These are phyloP conservation scores for Tretioscincus oriximinensis DNA, from an alignment of 2,113 vertebrate species.

Conservation along the genomic window DNA sequence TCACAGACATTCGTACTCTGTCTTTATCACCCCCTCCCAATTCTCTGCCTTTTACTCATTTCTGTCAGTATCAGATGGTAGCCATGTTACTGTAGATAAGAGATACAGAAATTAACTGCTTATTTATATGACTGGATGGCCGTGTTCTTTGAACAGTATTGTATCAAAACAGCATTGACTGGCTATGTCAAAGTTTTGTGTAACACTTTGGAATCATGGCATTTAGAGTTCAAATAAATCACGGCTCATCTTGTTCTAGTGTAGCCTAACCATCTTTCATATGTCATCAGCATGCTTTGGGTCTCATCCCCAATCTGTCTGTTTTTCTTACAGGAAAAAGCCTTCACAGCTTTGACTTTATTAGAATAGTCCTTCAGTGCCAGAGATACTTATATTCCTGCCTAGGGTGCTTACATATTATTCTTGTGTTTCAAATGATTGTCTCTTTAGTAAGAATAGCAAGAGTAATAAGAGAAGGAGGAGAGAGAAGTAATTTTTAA, in stretches of 20 bases:
- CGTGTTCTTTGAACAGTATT: not conserved
- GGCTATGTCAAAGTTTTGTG: not conserved
- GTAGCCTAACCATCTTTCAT: not conserved
- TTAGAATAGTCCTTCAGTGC: too few species aligned
- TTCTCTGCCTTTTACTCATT: not conserved
- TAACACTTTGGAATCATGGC: not conserved
- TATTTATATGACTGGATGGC: not conserved
- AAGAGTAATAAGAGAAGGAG: too few species aligned
- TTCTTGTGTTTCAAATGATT: too few species aligned
- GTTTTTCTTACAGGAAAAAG: not conserved
- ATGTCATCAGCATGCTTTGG: not conserved
- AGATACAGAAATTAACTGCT: not conserved
- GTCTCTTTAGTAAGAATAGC: too few species aligned
- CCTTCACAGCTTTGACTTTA: not conserved
- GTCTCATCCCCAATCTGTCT: not conserved
- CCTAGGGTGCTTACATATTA: too few species aligned
- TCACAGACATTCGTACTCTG: not conserved
- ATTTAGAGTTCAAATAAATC: not conserved
- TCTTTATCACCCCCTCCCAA: too few species aligned
- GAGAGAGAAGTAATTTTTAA: too few species aligned
- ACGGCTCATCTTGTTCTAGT: not conserved
- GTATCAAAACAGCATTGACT: not conserved
- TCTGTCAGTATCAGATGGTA: not conserved
- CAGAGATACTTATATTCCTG: not conserved
- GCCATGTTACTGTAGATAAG: not conserved